Base-by-base conservation (phyloP, 2,888 invertebrate species). In the Phyllotreta striolata region DNA sequence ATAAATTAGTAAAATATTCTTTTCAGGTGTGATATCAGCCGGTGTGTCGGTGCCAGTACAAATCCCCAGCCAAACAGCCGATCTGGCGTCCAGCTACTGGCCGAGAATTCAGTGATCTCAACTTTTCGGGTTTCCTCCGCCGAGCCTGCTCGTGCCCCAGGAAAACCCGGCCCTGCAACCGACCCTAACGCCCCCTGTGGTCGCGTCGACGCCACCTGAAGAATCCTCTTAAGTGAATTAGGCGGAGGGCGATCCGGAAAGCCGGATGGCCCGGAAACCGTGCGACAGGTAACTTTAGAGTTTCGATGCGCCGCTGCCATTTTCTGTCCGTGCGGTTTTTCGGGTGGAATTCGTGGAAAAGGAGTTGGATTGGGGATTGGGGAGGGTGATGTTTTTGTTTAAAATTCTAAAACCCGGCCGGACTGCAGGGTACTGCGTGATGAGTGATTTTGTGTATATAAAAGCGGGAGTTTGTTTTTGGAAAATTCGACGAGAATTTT, bases 71-170 rank as follows among this genome's bases (percentile, higher is more conserved):
- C 92, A 92, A 82, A 88, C 88, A 75, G 88, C 90, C 69, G 92
- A 92, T 82, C 73, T 80, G 58, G 75, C 81, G 34, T 84, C 87
- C 54, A 93, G 92, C 85, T 95, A 95, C 83, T 95, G 95, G 95
- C 92, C 93, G 40, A 85, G 94, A 82, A 89, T 95, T 83, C 94
- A 92, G 90, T 92, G 96, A 95, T 93, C 92, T 84, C 91, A 92
- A 88, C 90, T 93, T 78, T 91, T 92, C 87, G 91, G 91, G 88
- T 91, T 92, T 86, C 89, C 91, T 79, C 88, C 90, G 83, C 88
- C 86, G 83, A 84, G 91, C 80, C 84, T 90, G 66, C 86, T 90
- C 83, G 86, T 87, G 86, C 84, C 85, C 69, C 82, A 80, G 80
- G 87, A 87, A 80, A 87, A 86, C 86, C 87, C 87, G 87, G 76